Base-by-base conservation (phyloP, 2,797 vertebrate species). In the Acanthopagrus latus region DNA sequence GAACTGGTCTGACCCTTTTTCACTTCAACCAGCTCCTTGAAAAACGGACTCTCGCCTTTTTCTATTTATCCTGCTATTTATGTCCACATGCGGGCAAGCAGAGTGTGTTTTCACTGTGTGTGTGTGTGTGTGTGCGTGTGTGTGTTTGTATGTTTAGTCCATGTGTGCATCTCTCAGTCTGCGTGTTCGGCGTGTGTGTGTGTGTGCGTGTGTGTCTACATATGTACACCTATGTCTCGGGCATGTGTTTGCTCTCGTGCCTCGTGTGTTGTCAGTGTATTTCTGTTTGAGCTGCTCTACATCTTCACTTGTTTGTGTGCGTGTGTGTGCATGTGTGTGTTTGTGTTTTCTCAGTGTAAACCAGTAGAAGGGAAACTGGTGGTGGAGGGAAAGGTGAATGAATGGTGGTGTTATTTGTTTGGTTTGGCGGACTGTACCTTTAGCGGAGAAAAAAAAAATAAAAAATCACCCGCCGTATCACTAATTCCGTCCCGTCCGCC, bases 61-160 rank as follows among this genome's bases (percentile, higher is more conserved):
- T 82, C 62, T 93, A 76, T 94, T 94, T 94, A 91, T 93, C 81
- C 86, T 86, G 81, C 89, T 94, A 93, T 94, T 94, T 91, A 70
- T 92, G 89, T 90, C 84, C 81, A 71, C 46, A 56, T 81, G 88
- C 80, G 77, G 80, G 74, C 68, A 86, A 44, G 63, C 56, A 60
- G 71, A 71, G 67, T 59, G 72, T 79, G 75, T 79, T 76, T 85
- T 65, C 50, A 10, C 33, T 64, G 13, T 27, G 1, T 54, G 41
- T 78, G 38, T 81, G 62, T 66, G 27, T 25, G 13, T 33, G 1
- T 54, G 41, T 78, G 33, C 81, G 62, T 63, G 25, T 25, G 25
- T 78, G 38, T 81, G 62, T 66, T 46, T 85, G 71, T 81, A 55
- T 78, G 50, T 85, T 56, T 21, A 74, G 68, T 38, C 23, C 27